Evolutionary conservation across 1,140 invertebrate species (phyloP).

Genomic region (Phenacoccus solenopsis): DNA sequence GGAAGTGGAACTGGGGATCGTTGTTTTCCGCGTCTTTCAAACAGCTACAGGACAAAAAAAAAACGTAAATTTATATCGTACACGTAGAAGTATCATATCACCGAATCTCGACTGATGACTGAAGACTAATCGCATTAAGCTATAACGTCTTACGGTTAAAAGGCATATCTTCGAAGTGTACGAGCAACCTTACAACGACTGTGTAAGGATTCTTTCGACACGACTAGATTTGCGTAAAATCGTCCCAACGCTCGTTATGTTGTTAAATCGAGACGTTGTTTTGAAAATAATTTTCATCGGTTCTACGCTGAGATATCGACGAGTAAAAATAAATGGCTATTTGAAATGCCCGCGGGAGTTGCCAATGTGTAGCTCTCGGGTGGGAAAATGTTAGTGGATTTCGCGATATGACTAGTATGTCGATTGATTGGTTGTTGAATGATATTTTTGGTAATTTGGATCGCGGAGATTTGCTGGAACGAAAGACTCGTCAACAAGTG

Average conservation of each 20-base stretch:
- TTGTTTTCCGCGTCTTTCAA: constrained; percentile 67
- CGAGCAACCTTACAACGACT: not conserved
- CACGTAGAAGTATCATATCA: not conserved
- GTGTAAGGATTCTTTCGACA: not conserved
- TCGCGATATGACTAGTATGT: no score
- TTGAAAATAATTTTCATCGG: not conserved
- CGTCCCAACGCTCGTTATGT: no score
- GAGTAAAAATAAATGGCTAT: not conserved
- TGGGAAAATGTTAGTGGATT: no score
- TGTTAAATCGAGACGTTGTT: not conserved
- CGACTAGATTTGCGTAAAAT: not conserved
- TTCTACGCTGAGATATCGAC: not conserved
- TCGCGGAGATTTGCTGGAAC: constrained; percentile 46
- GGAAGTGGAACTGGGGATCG: constrained; percentile 73
- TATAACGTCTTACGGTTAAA: not conserved
- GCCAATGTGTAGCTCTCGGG: no score
- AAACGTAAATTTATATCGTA: not conserved
- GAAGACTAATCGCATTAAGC: not conserved
- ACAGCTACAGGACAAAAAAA: constrained; percentile 44
- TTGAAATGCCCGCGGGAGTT: not conserved
- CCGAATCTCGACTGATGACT: no score
- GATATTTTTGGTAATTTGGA: constrained; percentile 47
- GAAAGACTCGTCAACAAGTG: constrained; percentile 46
- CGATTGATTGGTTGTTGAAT: constrained; percentile 56
- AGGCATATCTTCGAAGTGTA: no score